Evolutionary conservation across 2,888 invertebrate genomes (phyloP), one percentile per base, ranked within the genome.

Genomic region (Synergus itoensis): DNA sequence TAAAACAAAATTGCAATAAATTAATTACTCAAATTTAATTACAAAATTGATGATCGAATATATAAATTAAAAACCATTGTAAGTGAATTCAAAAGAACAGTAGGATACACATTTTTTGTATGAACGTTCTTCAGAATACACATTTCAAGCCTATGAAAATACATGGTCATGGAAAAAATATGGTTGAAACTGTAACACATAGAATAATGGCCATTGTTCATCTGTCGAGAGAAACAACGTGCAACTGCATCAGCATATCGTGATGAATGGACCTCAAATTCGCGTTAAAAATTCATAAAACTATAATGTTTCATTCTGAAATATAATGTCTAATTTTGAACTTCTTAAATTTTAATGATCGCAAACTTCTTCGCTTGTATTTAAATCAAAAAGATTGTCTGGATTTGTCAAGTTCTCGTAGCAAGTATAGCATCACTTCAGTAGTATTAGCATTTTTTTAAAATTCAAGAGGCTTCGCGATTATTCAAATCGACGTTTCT

Each of bases 381-480:
- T 57, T 18, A 57, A 8, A 57, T 73, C 73, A 18, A n/a, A 36
- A n/a, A 48, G 28, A 5, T 67, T 53, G 18, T 53, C 36, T 40
- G 53, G 28, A n/a, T 48, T 73, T 73, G 11, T 53, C 40, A 53
- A 53, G 73, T 45, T 16, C 4, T 69, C 21, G 48, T 28, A 28
- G 60, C 65, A 53, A 73, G 82, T 82, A 18, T 9, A 57, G 53
- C 9, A 28, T 62, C 60, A 62, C 11, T 62, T 12, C 12, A 28
- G 21, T 12, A 4, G 21, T 62, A 81, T 82, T 82, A 84, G 45
- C 84, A 85, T 85, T 87, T 85, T 82, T 84, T 88, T 84, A 82
- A 85, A 82, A 90, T 88, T 89, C 89, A 88, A 88, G 87, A 88
- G 88, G 84, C 86, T 81, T 85, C 84, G 84, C 83, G 84, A 89